Base-by-base conservation (phyloP, 1,140 invertebrate species). In the Cecropterus lyciades region DNA sequence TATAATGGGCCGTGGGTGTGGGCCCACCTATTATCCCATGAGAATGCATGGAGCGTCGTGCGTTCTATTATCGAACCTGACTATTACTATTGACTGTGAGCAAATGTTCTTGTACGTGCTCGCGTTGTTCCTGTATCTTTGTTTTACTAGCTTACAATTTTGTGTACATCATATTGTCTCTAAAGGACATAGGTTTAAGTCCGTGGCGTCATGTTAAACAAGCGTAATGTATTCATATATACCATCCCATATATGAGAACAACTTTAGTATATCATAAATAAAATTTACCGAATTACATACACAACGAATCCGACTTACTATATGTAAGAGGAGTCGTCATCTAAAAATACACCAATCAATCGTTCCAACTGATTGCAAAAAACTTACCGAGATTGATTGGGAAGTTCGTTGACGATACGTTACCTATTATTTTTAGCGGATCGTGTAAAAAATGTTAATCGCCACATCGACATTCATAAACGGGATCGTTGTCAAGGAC, bases 1-100 rank as follows among this genome's bases (percentile, higher is more conserved):
- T 87, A 86, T 86, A 86, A 84, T 84, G 76, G 84, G 42, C 45
- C 55, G 84, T 84, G 80, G 82, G 84, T 79, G 82, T 81, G 67
- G 69, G 57, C 66, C 49, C 51, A 74, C 64, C 73, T 67, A 80
- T 83, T 81, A 82, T 82, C 66, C 72, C 70, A 82, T 77, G 74
- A 75, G 68, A 81, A 80, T 80, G 75, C 74, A 72, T 66, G 69
- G 64, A 51, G 55, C 63, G 17, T 45, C 65, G 60, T 67, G 64
- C 60, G 46, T 69, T 62, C 55, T 46, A 24, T 57, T 57, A 46
- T 42, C 55, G 55, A 57, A 57, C 55, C 55, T 40, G 13, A 45
- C 40, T 53, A 46, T 68, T 59, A 69, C 57, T 45, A 59, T 59
- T 59, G 40, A 59, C 55, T 46, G 42, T 57, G 43, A 57, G 55